Base-by-base conservation (phyloP, 2,113 vertebrate genomes). In the Phylloscopus trochiloides region DNA sequence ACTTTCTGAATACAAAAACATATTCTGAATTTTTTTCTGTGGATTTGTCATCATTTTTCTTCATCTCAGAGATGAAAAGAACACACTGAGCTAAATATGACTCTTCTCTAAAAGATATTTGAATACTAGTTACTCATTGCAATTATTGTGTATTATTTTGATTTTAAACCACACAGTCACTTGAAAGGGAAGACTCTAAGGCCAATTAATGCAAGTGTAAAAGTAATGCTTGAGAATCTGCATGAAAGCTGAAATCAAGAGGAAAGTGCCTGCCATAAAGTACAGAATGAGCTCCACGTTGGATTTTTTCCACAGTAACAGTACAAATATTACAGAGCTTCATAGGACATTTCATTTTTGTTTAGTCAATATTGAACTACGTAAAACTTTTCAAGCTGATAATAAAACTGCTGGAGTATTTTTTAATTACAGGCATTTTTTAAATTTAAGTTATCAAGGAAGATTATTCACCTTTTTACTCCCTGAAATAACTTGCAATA, bases 251-350 rank as follows among this genome's bases (percentile, higher is more conserved):
- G 13, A 14, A 29, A 38, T 13, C 15, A 67, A 62, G 26, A 94
- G 89, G 17, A 58, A 92, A 76, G 81, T 7, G 3, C 26, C n/a
- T 29, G 24, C 9, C 21, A 71, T 4, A 22, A 32, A 6, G 7
- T 20, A 79, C 4, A 52, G 28, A 82, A 43, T 0, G 1, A 84
- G 21, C 9, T 66, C 1, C 2, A 48, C 8, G 7, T 4, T 40
- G 6, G 11, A 10, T 36, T 59, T 62, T 68, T 59, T 50, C 18
- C 45, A 68, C 4, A 70, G 25, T 31, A 73, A 45, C 6, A 71
- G 29, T 3, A 15, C 2, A 76, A 45, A 29, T 68, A 62, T 24
- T 91, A 66, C 52, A 74, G 52, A 67, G 29, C 14, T 40, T 31
- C 32, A 87, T 4, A 29, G 13, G 13, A 36, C 9, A 65, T 66